phyloP scores from a whole-genome alignment of 2,797 vertebrate genomes.

The Smutsia gigantea region DNA sequence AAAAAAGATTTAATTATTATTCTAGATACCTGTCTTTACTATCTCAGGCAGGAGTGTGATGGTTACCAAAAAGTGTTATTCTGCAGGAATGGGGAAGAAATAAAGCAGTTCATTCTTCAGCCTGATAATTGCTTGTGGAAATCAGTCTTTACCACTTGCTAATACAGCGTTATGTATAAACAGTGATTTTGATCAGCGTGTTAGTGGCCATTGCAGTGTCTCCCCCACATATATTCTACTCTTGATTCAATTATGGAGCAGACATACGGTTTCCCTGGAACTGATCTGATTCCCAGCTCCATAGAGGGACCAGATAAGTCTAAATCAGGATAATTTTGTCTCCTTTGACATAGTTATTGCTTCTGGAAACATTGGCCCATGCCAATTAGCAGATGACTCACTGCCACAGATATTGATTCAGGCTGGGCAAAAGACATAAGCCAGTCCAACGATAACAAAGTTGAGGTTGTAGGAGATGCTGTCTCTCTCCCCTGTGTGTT shows the following conservation, averaged over 20 bases:
- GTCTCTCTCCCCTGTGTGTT: not conserved
- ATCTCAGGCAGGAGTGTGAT: not conserved
- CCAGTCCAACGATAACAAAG: not conserved
- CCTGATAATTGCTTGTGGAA: not conserved
- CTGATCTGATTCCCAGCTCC: not conserved
- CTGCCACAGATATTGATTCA: not conserved
- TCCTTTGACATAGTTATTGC: not conserved
- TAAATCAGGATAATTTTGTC: not conserved
- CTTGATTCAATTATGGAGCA: not conserved
- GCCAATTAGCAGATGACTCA: not conserved
- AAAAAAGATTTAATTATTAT: not conserved
- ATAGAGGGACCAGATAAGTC: not conserved
- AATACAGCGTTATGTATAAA: not conserved
- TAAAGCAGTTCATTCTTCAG: not conserved
- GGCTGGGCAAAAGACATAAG: not conserved
- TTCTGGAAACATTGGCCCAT: not conserved
- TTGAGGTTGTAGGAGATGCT: not conserved
- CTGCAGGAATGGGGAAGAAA: not conserved
- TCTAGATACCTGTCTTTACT: not conserved
- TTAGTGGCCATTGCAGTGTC: not conserved
- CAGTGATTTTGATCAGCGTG: not conserved
- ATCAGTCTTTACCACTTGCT: not conserved
- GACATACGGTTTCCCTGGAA: not conserved
- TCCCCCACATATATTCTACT: not conserved
- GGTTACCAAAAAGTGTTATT: not conserved